phyloP scores from a whole-genome alignment of 2,888 invertebrate genomes.

The Caenorhabditis sulstoni region DNA sequence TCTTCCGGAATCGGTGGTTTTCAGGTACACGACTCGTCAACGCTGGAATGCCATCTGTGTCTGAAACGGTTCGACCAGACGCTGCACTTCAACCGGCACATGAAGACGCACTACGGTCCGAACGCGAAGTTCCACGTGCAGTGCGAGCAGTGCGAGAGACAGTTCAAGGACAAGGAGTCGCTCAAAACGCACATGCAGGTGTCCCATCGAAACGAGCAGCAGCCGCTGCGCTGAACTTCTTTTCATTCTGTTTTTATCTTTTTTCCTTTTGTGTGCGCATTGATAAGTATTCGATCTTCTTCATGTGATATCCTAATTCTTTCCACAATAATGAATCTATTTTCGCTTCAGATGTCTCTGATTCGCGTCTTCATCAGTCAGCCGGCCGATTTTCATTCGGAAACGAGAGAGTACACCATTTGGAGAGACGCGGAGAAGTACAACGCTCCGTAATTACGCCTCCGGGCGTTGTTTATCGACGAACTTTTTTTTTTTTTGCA shows the following conservation, averaged over 20 bases:
- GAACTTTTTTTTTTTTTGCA: neutral
- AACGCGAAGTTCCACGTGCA: constrained; percentile 48
- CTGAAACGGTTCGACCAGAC: constrained; percentile 50
- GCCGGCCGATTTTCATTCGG: too few relatives aligned
- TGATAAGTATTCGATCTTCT: too few relatives aligned
- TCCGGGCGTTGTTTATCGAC: constrained; percentile 17
- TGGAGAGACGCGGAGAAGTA: constrained; percentile 7
- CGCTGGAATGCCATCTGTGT: constrained; percentile 52
- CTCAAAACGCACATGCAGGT: constrained; percentile 55
- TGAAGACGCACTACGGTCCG: constrained; percentile 60
- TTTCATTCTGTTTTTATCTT: neutral
- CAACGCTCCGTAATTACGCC: constrained; percentile 37
- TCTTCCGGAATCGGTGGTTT: neutral
- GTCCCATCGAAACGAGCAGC: constrained; percentile 14
- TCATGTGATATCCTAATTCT: too few relatives aligned
- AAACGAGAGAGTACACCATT: too few relatives aligned
- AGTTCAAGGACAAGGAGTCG: constrained; percentile 59
- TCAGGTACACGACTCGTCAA: constrained; percentile 44
- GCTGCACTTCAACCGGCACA: constrained; percentile 48
- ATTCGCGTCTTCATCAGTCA: too few relatives aligned
- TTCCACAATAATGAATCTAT: too few relatives aligned
- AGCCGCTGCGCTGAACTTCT: neutral
- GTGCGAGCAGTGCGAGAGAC: constrained; percentile 57
- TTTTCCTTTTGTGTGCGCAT: too few relatives aligned
- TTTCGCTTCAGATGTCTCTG: too few relatives aligned